Evolutionary conservation across 2,888 invertebrate species (phyloP).

Genomic region (Pseudoips prasinana): DNA sequence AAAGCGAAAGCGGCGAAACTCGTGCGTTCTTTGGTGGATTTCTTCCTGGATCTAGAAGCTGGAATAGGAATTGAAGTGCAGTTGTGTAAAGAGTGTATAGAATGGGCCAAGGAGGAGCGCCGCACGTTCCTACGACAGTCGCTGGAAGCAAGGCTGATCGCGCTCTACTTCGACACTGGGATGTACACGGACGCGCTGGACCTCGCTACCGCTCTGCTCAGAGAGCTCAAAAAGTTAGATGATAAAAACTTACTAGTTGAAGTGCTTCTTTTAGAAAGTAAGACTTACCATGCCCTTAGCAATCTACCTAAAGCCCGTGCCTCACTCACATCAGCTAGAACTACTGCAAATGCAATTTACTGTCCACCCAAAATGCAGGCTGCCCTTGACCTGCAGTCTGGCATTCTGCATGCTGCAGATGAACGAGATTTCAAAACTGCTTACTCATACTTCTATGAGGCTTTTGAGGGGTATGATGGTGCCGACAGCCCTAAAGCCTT

Average conservation of each 20-base stretch:
- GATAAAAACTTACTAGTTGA: constrained; percentile 99
- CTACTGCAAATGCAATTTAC: constrained; percentile 99
- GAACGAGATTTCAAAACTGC: constrained; percentile 99
- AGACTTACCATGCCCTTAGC: constrained; percentile 98
- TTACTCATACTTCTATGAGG: constrained; percentile 99
- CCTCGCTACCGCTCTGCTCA: constrained; percentile 92
- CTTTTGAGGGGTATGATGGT: constrained; percentile 99
- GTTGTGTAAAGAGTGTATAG: constrained; percentile 98
- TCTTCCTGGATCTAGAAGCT: constrained; percentile 98
- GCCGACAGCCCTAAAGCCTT: constrained; percentile 95
- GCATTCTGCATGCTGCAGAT: constrained; percentile 99
- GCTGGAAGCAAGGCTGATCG: constrained; percentile 96
- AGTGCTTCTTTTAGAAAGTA: constrained; percentile 98
- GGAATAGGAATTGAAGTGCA: constrained; percentile 97
- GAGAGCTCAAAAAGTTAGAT: constrained; percentile 98
- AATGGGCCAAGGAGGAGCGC: constrained; percentile 99
- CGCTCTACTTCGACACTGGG: constrained; percentile 95
- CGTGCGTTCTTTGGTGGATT: constrained; percentile 97
- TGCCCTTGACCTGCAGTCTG: constrained; percentile 97
- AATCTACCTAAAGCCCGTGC: constrained; percentile 98
- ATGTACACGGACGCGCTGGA: constrained; percentile 93
- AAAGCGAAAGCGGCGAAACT: constrained; percentile 99
- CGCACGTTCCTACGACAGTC: constrained; percentile 98
- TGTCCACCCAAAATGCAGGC: constrained; percentile 99
- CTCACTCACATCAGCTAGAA: constrained; percentile 97